Base-by-base conservation (phyloP, 1,140 invertebrate genomes). In the Carcinoscorpius rotundicauda region DNA sequence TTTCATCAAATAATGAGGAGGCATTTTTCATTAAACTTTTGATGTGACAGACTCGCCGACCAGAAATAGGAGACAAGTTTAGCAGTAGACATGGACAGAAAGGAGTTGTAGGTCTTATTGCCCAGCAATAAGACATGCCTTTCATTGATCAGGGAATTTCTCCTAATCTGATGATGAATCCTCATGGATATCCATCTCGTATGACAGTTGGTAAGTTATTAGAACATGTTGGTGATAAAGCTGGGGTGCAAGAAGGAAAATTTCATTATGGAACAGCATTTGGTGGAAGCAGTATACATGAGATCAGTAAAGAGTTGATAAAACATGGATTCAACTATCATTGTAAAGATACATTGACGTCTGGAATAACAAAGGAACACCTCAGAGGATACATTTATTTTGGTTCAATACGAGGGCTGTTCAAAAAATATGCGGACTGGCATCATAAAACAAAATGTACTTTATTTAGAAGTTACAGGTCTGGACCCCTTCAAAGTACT, bases 141-240 rank as follows among this genome's bases (percentile, higher is more conserved):
- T 99, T 99, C 73, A 95, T 92, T 73, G 91, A 97, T 73, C 80
- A 82, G 69, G 97, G 97, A 0, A 94, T 99, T 68, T 90, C 88
- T 78, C 97, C 97, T 0, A 97, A 99, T 76, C 92, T 98, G n/a
- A 78, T 81, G 66, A 81, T 83, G 76, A 99, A 99, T 75, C 97
- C 97, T 6, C 97, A 99, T 77, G 97, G 97, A 64, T 99, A 95
- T 78, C 97, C 97, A 10, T 98, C 94, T 59, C 85, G 97, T 74
- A 99, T 99, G 97, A 99, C 97, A 29, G 95, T 99, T 0, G 97
- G 97, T 0, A 99, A 99, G 79, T 83, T 98, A 10, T 89, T 99
- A 70, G 97, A 99, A 79, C 73, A 99, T 49, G 75, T 99, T 5
- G 91, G 92, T 9, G 93, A 95, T 6, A 99, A 99, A 82, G 93